A percentile compares a stretch with the other conserved stretches of the same genome.
Evolutionary conservation across 1,140 invertebrate species (phyloP).

Genomic region (Pogonomyrmex californicus): DNA sequence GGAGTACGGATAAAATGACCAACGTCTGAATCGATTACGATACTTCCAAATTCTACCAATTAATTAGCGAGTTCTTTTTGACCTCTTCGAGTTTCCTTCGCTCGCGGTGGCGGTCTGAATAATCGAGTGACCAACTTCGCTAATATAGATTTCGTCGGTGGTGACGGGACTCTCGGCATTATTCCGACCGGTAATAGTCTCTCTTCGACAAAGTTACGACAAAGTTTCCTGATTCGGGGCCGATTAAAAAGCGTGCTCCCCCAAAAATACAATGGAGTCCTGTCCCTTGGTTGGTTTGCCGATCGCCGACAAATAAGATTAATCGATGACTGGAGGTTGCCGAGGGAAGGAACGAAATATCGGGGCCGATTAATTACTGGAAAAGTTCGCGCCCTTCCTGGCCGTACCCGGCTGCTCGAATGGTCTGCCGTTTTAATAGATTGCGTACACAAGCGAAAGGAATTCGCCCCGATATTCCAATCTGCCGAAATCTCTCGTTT

Average conservation of each 20-base stretch:
- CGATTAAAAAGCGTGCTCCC: slow-evolving; percentile 32
- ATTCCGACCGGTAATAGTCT: slow-evolving; percentile 45
- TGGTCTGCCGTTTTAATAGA: slow-evolving; percentile 39
- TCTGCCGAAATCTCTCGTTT: slow-evolving; percentile 26
- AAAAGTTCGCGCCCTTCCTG: slow-evolving; percentile 40
- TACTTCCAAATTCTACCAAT: slow-evolving; percentile 28
- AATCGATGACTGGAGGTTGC: slow-evolving; percentile 1
- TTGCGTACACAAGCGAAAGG: slow-evolving; percentile 47
- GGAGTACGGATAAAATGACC: background rate
- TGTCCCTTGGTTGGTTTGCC: slow-evolving; percentile 8
- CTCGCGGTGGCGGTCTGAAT: slow-evolving; percentile 28
- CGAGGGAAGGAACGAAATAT: slow-evolving; percentile 48
- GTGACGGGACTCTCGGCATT: slow-evolving; percentile 37
- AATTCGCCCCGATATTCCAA: slow-evolving; percentile 50
- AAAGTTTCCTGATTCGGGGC: slow-evolving; percentile 14
- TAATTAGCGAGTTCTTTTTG: slow-evolving; percentile 49
- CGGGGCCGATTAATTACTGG: slow-evolving; percentile 53
- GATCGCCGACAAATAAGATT: slow-evolving; percentile 56
- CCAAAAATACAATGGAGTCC: slow-evolving; percentile 40
- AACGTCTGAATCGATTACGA: background rate
- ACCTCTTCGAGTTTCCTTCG: slow-evolving; percentile 27
- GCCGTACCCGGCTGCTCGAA: background rate
- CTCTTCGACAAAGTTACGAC: slow-evolving; percentile 34
- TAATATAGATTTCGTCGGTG: slow-evolving; percentile 48
- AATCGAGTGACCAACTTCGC: slow-evolving; percentile 52